These are phyloP conservation scores for Aplocera efformata DNA, from an alignment of 2,888 invertebrate species.

Conservation along the genomic window DNA sequence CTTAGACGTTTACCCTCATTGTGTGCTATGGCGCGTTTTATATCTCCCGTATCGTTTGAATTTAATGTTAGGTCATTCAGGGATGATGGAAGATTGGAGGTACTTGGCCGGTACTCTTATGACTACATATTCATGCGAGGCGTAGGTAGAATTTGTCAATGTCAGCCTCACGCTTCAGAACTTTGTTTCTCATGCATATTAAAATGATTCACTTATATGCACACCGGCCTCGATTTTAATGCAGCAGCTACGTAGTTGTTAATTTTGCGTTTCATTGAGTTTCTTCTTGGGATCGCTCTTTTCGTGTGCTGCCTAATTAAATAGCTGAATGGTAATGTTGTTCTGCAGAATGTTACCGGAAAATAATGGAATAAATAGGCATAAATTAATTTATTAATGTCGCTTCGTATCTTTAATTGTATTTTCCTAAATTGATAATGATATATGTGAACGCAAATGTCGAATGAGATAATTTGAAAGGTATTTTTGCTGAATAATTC, in stretches of 20 bases:
- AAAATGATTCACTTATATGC: constrained; percentile 69
- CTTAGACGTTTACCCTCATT: constrained; percentile 27
- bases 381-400: too few relatives aligned
- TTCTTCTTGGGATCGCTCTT: constrained; percentile 7
- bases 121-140: constrained; percentile 67
- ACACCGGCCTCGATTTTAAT: constrained; percentile 49
- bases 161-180: constrained; percentile 42
- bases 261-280: constrained; percentile 41
- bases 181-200: constrained; percentile 71
- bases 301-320: constrained; percentile 15
- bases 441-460: too few relatives aligned
- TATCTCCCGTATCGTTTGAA: constrained; percentile 25
- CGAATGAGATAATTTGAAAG: constrained; percentile 8
- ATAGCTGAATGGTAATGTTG: constrained; percentile 13
- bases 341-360: not conserved
- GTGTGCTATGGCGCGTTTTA: constrained; percentile 27
- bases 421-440: too few relatives aligned
- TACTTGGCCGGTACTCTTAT: constrained; percentile 38
- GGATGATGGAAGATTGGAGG: constrained; percentile 31
- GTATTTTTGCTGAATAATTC: too few relatives aligned
- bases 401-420: too few relatives aligned
- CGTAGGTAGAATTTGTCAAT: constrained; percentile 56
- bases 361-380: too few relatives aligned
- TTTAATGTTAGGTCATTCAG: constrained; percentile 32
- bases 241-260: constrained; percentile 45